A percentile compares a stretch with the other conserved stretches of the same genome.
Evolutionary conservation across 2,113 vertebrate genomes (phyloP).

Genomic region (Ceyx melanurus): DNA sequence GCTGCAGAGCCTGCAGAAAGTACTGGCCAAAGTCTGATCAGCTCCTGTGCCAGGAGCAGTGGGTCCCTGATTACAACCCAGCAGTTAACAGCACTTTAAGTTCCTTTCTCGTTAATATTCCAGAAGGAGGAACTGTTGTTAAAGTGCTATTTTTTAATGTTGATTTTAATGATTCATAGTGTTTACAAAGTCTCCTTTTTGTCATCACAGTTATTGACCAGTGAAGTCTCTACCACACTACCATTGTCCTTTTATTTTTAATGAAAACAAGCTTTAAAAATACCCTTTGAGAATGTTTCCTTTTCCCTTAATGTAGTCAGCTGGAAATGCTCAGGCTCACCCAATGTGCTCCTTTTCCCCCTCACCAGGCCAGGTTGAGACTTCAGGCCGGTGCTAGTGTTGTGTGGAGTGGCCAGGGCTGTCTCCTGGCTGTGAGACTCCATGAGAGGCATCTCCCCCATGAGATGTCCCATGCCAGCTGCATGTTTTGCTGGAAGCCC

Average conservation of each 20-base stretch:
- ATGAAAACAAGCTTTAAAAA: constrained; percentile 26
- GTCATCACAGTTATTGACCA: neutral
- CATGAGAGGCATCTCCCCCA: neutral
- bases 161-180: constrained; percentile 4
- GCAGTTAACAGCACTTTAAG: neutral
- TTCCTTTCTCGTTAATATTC: constrained; percentile 26
- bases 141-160: neutral
- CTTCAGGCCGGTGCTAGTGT: neutral
- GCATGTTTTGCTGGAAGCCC: neutral
- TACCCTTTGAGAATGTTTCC: neutral
- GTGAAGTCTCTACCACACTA: neutral
- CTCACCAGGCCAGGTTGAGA: neutral
- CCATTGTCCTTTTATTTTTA: constrained; percentile 3
- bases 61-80: neutral
- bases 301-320: neutral
- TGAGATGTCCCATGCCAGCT: neutral
- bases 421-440: neutral
- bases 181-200: constrained; percentile 1
- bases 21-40: neutral
- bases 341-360: neutral
- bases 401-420: neutral
- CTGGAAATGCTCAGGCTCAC: neutral
- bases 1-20: neutral
- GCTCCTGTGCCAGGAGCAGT: neutral
- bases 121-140: neutral